Evolutionary conservation across 2,888 invertebrate genomes (phyloP).

Genomic region (Aleiodes testaceus): DNA sequence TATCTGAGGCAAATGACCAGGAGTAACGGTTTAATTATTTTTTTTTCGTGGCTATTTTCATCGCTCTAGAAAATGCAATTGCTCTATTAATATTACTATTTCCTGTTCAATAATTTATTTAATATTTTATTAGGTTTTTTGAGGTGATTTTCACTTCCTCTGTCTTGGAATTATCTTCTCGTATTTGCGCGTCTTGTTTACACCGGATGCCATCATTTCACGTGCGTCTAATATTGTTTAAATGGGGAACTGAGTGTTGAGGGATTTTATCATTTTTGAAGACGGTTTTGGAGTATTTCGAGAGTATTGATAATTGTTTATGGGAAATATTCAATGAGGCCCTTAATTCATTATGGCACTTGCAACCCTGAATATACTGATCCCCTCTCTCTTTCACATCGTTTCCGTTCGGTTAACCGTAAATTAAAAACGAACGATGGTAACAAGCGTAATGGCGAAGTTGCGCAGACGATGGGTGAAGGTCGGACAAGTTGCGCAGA

Average conservation of each 20-base stretch:
- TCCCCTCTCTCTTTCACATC: too few relatives aligned
- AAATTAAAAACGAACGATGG: conserved; percentile 68
- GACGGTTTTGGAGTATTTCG: too few relatives aligned
- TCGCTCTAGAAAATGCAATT: background rate
- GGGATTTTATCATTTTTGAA: conserved; percentile 21
- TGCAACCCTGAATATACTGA: conserved; percentile 42
- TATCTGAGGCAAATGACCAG: conserved; percentile 28
- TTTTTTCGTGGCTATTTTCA: background rate
- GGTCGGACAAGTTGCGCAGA: conserved; percentile 62
- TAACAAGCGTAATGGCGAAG: conserved; percentile 70
- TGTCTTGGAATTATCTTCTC: background rate
- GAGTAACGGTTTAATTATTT: conserved; percentile 14
- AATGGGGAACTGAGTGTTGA: conserved; percentile 15
- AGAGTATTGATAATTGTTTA: too few relatives aligned
- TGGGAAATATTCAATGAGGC: too few relatives aligned
- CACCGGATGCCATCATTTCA: conserved; percentile 7
- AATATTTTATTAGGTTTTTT: background rate
- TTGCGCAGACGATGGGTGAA: conserved; percentile 63
- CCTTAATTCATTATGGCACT: conserved; percentile 23
- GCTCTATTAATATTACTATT: background rate
- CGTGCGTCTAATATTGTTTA: background rate
- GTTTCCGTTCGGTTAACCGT: conserved; percentile 71
- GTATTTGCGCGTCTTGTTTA: background rate
- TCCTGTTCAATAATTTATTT: conserved; percentile 3
- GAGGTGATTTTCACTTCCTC: background rate